These are phyloP conservation scores for Eupithecia vulgata DNA, from an alignment of 2,888 invertebrate species.

Conservation along the genomic window DNA sequence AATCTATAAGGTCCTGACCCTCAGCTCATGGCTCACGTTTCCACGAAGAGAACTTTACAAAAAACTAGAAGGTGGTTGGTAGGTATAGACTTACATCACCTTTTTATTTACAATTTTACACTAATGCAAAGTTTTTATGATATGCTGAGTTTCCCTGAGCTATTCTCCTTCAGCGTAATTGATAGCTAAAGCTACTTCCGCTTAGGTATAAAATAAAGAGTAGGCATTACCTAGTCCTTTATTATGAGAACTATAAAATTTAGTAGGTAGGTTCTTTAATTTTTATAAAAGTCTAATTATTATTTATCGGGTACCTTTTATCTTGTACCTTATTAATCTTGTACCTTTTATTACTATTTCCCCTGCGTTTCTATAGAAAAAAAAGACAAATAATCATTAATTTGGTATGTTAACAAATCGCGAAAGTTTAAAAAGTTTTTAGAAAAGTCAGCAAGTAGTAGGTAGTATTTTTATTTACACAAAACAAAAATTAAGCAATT, in stretches of 20 bases:
- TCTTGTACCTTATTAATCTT: no score
- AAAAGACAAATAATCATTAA: no score
- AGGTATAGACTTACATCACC: constrained; percentile 6
- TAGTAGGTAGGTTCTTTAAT: no score
- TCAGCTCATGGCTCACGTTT: constrained; percentile 29
- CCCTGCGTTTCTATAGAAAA: no score
- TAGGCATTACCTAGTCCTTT: background rate
- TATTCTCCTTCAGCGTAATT: constrained; percentile 4
- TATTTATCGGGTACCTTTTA: no score
- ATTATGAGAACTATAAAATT: background rate
- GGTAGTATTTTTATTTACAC: background rate
- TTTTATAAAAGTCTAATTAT: no score
- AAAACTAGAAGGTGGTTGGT: constrained; percentile 12
- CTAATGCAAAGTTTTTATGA: constrained; percentile 17
- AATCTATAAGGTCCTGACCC: constrained; percentile 38
- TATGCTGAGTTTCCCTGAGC: background rate
- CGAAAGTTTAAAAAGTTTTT: background rate
- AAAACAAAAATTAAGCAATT: no score
- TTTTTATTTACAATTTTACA: constrained; percentile 6
- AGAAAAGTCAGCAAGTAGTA: background rate
- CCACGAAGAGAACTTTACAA: constrained; percentile 26
- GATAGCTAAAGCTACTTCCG: constrained; percentile 16
- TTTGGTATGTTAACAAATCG: no score
- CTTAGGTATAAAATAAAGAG: background rate
- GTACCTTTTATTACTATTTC: no score